Base-by-base conservation (phyloP, 2,888 invertebrate genomes). In the Bellardia pandia region DNA sequence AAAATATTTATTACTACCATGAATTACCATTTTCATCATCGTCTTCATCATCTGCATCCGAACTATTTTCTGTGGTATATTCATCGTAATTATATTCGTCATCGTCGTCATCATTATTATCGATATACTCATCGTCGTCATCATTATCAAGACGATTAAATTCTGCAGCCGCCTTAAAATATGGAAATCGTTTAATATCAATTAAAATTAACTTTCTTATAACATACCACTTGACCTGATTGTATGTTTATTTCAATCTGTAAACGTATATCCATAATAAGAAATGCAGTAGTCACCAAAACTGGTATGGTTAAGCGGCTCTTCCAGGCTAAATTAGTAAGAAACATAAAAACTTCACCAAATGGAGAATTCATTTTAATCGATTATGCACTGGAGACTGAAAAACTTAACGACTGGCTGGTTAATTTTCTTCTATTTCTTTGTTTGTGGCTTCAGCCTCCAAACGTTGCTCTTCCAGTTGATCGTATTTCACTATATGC, bases 261-360 rank as follows among this genome's bases (percentile, higher is more conserved):
- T 93, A 96, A 94, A 74, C 96, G 94, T 48, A 96, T 94, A 90
- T 96, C 96, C 93, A 96, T 94, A 0, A 95, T 95, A 92, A 96
- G 94, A 89, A 96, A 95, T 16, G 95, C 95, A 11, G 96, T 94
- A 11, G 96, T 95, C 68, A 96, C 95, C 13, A 96, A 93, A 56
- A 96, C 94, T 0, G 97, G 96, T 71, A 97, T 94, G 71, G 96
- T 95, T 86, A 96, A 94, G 58, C 96, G 94, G 68, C 96, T 95
- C 88, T 95, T 95, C 96, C 96, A 97, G 2, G 96, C 96, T 89
- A 97, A 93, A 88, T 96, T 95, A 53, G 96, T 94, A 89, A 97
- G 94, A 91, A 96, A 96, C 76, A 96, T 92, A 86, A 96, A 94
- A 14, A 94, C 93, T 87, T 94, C 93, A 13, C 93, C 93, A 88